A percentile compares a stretch with the other conserved stretches of the same genome.
Evolutionary conservation across 2,113 vertebrate genomes (phyloP).

Genomic region (Danionella cerebrum): DNA sequence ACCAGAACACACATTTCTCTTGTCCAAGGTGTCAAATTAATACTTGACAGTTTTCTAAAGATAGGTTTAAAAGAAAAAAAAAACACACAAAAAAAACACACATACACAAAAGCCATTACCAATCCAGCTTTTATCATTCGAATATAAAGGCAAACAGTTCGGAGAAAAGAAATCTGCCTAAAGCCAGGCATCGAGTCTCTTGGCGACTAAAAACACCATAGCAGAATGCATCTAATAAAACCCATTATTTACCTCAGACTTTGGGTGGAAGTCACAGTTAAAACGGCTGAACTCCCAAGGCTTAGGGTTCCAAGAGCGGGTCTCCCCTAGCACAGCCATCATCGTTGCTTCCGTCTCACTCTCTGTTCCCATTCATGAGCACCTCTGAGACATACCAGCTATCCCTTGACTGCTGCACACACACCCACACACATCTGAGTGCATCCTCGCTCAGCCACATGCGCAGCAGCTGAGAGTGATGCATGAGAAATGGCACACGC

Average conservation of each 20-base stretch:
- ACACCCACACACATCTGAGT: slow-evolving; percentile 46
- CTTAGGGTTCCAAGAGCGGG: slow-evolving; percentile 50
- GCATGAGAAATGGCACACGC: slow-evolving; percentile 10
- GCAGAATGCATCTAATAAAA: not conserved
- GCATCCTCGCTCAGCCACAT: not conserved
- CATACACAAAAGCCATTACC: no score
- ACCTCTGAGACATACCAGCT: slow-evolving; percentile 24
- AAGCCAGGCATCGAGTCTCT: no score
- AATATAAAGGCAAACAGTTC: not conserved
- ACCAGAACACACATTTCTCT: not conserved
- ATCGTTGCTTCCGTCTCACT: slow-evolving; percentile 60
- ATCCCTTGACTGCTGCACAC: slow-evolving; percentile 22
- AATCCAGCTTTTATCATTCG: not conserved
- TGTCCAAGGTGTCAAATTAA: not conserved
- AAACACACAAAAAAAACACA: no score
- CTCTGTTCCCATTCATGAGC: slow-evolving; percentile 35
- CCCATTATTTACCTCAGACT: slow-evolving; percentile 61
- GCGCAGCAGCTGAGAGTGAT: slow-evolving; percentile 18
- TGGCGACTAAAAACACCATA: no score
- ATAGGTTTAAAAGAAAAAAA: no score
- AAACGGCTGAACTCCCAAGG: slow-evolving; percentile 59
- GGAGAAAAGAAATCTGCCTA: no score
- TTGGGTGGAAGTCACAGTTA: slow-evolving; percentile 53
- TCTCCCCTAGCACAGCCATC: slow-evolving; percentile 62
- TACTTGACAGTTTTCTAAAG: not conserved